phyloP scores from a whole-genome alignment of 2,888 invertebrate species.

The Cheilosia pagana region DNA sequence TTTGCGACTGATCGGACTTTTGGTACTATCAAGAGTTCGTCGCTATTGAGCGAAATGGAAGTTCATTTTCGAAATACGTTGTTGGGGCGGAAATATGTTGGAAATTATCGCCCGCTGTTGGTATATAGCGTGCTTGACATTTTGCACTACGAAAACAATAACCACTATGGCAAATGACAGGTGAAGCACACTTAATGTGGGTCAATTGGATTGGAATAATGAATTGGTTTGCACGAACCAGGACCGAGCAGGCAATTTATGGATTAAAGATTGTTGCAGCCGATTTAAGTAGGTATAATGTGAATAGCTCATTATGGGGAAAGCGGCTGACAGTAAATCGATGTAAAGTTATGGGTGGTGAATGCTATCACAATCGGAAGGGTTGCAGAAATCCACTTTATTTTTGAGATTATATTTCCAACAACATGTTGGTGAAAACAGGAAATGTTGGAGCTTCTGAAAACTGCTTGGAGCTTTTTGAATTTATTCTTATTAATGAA shows the following conservation, averaged over 20 bases:
- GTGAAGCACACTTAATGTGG: constrained; percentile 61
- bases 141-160: constrained; percentile 34
- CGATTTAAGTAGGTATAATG: not conserved
- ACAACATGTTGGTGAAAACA: too few species aligned
- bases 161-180: constrained; percentile 49
- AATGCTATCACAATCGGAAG: too few species aligned
- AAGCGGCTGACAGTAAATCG: too few species aligned
- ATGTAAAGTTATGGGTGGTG: too few species aligned
- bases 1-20: constrained; percentile 47
- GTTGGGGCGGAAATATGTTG: constrained; percentile 25
- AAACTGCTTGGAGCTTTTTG: too few species aligned
- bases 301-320: not conserved
- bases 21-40: constrained; percentile 47
- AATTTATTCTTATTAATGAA: too few species aligned
- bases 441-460: too few species aligned
- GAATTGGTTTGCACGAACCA: constrained; percentile 10
- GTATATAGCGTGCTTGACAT: constrained; percentile 26
- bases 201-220: constrained; percentile 53
- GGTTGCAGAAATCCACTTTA: too few species aligned
- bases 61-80: constrained; percentile 28
- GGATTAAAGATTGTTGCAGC: not conserved
- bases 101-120: constrained; percentile 2
- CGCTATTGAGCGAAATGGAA: constrained; percentile 33
- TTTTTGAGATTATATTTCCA: too few species aligned
- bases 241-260: constrained; percentile 13